Evolutionary conservation across 2,797 vertebrate genomes (phyloP), one percentile per base, ranked within the genome.

Genomic region (Helarctos malayanus): DNA sequence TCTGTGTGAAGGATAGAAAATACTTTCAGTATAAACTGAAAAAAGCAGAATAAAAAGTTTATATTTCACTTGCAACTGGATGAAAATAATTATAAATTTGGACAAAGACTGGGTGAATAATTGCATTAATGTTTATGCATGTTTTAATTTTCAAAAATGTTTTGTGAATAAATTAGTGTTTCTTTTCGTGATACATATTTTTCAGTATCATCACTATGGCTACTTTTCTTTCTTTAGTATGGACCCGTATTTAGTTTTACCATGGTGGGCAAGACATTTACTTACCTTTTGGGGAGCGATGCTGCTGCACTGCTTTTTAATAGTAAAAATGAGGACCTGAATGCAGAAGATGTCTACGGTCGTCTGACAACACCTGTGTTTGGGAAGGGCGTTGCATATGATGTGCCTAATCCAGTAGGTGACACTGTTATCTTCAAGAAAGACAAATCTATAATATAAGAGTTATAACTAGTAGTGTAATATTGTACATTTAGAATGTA

Each of bases 211-310:
- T 84, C 32, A 78, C 52, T 69, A 1, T 86, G 61, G 65, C 14
- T 88, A 38, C 41, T 87, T 83, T 89, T 92, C 15, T 92, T 13
- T 59, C 73, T 95, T 56, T 98, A 99, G 99, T 99, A 99, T 54
- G 99, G 99, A 16, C 99, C 99, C 0, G 99, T 99, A 57, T 99
- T 99, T 99, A 99, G 99, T 94, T 99, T 99, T 97, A 99, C 99
- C 12, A 99, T 99, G 99, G 99, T 99, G 98, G 99, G 99, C 9
- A 99, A 99, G 96, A 99, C 99, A 0, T 99, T 99, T 98, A 99
- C 99, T 0, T 99, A 99, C 96, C 98, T 99, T 52, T 95, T 99
- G 98, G 99, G 99, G 29, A 99, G 99, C 10, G 99, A 99, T 21
- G 99, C 99, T 0, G 99, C 99, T 11, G 99, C 99, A 0, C 98